Conservation (phyloP, 2,888 invertebrate genomes). For the Papilio gigon region DNA sequence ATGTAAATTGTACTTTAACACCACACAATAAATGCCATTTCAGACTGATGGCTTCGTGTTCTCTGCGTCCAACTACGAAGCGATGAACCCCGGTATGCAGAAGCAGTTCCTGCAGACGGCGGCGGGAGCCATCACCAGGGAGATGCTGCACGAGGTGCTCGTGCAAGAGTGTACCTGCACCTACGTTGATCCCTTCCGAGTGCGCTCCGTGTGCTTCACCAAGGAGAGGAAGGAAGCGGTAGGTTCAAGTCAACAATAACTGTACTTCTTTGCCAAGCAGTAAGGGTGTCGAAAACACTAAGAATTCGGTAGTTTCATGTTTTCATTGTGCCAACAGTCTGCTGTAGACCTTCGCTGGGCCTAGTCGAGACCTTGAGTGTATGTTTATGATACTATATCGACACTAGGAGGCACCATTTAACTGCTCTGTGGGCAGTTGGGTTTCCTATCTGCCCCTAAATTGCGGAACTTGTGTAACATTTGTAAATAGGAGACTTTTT, state of each 20-base stretch:
- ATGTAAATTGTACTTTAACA: constrained; percentile 4
- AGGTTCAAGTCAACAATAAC: too few relatives aligned
- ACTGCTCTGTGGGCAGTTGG: too few relatives aligned
- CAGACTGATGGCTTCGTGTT: constrained; percentile 86
- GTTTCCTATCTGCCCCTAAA: too few relatives aligned
- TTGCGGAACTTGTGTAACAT: too few relatives aligned
- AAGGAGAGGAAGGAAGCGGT: constrained; percentile 70
- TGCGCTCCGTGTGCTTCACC: constrained; percentile 63
- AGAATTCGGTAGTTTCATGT: too few relatives aligned
- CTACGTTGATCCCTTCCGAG: constrained; percentile 62
- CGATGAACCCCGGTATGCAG: constrained; percentile 80
- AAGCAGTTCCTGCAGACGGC: constrained; percentile 84
- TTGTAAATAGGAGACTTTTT: background rate
- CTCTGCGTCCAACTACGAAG: constrained; percentile 83
- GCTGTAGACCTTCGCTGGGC: too few relatives aligned
- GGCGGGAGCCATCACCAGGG: constrained; percentile 69
- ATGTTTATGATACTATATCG: too few relatives aligned
- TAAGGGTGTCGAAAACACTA: too few relatives aligned
- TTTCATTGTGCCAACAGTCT: too few relatives aligned
- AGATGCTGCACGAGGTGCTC: constrained; percentile 62
- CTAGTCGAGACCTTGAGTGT: too few relatives aligned
- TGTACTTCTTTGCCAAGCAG: background rate
- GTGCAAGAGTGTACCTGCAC: constrained; percentile 75
- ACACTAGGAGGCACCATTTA: too few relatives aligned
- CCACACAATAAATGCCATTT: background rate